Evolutionary conservation across 2,797 vertebrate genomes (phyloP), one percentile per base, ranked within the genome.

Genomic region (Benthosema pterotum): DNA sequence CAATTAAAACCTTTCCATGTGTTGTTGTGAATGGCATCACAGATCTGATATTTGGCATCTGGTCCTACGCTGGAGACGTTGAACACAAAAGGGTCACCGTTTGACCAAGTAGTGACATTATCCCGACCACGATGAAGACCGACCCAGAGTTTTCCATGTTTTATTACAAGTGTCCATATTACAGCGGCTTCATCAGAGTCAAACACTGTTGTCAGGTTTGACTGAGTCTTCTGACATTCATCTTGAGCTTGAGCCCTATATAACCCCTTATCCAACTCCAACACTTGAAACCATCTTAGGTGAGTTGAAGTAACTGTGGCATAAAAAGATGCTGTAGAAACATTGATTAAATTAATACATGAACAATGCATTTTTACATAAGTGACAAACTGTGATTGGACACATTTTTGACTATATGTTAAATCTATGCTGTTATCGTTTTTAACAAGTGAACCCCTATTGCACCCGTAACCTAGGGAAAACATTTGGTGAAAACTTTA

Each of bases 161-260:
- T 38, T 38, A 5, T 3, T 22, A 5, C 1, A 2, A 38, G 32
- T 38, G 32, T 38, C 32, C 32, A 38, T 38, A 47, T 47, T 1
- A 61, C 43, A 0, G 0, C 0, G 0, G 0, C 3, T 0, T 86
- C 81, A 0, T 72, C 46, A 0, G 71, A 0, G 50, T 84, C 83
- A 43, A 68, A 83, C 28, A 82, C 0, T 50, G 80, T 87, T 14
- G 74, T 38, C 14, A 69, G 0, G 7, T 46, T 28, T 17, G 8
- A 22, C 0, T 3, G 0, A 0, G 0, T 0, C 0, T 0, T 0
- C 0, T 0, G 0, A 47, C 84, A 84, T 5, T 0, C 0, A 0
- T 0, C 0, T 0, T 0, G 0, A 0, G 0, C 0, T 0, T 0
- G 0, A n/a, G 0, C 0, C 5, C 1, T 1, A 1, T 28, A 7